These are phyloP conservation scores for Diadegma fenestrale DNA, from an alignment of 2,888 invertebrate species.

Conservation along the genomic window DNA sequence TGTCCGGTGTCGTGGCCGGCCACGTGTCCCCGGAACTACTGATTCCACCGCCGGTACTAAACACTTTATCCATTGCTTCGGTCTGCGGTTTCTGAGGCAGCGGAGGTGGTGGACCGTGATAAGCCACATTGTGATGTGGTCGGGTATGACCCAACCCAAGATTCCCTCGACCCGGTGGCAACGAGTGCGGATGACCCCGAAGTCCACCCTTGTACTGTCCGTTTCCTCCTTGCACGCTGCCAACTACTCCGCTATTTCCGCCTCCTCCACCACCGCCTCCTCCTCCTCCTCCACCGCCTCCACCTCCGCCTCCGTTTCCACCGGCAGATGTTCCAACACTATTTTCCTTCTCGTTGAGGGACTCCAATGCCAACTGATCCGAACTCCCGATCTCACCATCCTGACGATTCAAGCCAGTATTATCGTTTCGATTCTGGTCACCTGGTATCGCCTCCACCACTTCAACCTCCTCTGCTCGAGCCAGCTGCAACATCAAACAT, in stretches of 20 bases:
- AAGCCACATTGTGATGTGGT: constrained; percentile 87
- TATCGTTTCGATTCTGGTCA: constrained; percentile 86
- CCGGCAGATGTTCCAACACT: constrained; percentile 79
- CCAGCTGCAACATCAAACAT: constrained; percentile 75
- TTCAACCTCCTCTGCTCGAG: constrained; percentile 87
- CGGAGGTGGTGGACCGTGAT: constrained; percentile 91
- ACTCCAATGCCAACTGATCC: constrained; percentile 91
- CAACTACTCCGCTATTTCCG: constrained; percentile 40
- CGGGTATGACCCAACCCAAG: constrained; percentile 81
- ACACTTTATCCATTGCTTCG: constrained; percentile 88
- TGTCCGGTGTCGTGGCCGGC: constrained; percentile 91
- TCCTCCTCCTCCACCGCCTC: constrained; percentile 24
- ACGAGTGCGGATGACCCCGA: constrained; percentile 85
- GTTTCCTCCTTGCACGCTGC: constrained; percentile 36
- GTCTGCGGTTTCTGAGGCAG: constrained; percentile 87
- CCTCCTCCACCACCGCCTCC: constrained; percentile 32
- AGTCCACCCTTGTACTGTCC: constrained; percentile 73
- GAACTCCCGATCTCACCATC: constrained; percentile 87
- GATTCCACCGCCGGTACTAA: constrained; percentile 79
- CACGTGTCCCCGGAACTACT: constrained; percentile 89
- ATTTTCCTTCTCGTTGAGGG: constrained; percentile 87
- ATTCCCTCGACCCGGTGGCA: constrained; percentile 85
- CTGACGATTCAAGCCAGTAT: constrained; percentile 86
- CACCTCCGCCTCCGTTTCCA: constrained; percentile 63
- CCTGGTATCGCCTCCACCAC: constrained; percentile 88